Conservation (phyloP, 2,113 vertebrate genomes). For the Sigmodon hispidus region DNA sequence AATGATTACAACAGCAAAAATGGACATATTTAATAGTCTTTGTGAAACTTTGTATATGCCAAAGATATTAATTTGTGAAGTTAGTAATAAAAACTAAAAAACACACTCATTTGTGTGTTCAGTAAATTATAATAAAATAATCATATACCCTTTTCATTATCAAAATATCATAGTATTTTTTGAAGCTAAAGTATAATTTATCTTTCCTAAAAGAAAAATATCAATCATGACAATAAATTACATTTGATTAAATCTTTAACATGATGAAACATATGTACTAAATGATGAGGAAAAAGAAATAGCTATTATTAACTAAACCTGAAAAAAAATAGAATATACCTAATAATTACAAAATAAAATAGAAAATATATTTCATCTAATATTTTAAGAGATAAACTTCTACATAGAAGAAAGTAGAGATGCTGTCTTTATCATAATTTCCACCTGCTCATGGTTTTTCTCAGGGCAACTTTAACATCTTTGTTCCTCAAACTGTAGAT, state of each 20-base stretch:
- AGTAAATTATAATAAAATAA: background rate
- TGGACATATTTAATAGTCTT: background rate
- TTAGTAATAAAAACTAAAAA: background rate
- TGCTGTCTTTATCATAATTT: background rate
- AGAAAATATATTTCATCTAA: background rate
- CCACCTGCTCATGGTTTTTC: background rate
- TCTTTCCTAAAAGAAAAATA: background rate
- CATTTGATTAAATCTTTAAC: background rate
- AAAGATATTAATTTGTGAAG: background rate
- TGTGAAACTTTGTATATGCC: rapidly evolving
- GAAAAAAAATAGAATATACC: background rate
- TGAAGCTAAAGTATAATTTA: background rate
- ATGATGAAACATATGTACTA: background rate
- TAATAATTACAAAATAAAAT: background rate
- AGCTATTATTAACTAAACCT: background rate
- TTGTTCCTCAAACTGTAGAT: constrained; percentile 54
- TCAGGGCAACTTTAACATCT: constrained; percentile 46
- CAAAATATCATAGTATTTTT: background rate
- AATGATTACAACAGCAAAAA: background rate
- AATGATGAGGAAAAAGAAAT: background rate
- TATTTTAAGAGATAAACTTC: background rate
- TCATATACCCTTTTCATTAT: background rate
- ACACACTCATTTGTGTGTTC: background rate
- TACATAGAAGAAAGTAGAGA: rapidly evolving
- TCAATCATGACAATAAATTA: background rate